Conservation (phyloP, 2,888 invertebrate genomes). For the Calameuta pallipes region DNA sequence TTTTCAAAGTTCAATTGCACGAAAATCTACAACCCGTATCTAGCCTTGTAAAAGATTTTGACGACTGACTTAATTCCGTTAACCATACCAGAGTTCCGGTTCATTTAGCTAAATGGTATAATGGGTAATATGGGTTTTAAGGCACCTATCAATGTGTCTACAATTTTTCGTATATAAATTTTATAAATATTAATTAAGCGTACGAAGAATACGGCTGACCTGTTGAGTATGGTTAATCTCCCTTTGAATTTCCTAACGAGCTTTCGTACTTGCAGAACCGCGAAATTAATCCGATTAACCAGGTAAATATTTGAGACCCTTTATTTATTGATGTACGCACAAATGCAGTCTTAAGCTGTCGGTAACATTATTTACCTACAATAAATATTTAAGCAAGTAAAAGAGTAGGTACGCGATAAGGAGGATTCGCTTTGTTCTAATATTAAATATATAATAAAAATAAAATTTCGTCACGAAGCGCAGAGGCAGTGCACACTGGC, state of each 20-base stretch:
- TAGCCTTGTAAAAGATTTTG: conserved; percentile 16
- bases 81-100: neutral
- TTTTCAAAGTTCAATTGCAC: neutral
- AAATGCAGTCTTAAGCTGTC: neutral
- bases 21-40: neutral
- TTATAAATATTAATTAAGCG: neutral
- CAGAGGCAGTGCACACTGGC: neutral
- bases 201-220: neutral
- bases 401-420: neutral
- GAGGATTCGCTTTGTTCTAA: neutral
- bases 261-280: neutral
- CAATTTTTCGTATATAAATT: neutral
- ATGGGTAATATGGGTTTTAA: neutral
- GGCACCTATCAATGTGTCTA: neutral
- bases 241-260: neutral
- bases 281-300: conserved; percentile 31
- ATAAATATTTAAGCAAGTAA: neutral
- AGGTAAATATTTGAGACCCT: conserved; percentile 26
- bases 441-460: neutral
- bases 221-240: neutral
- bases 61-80: conserved; percentile 23
- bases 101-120: neutral
- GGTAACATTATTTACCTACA: neutral
- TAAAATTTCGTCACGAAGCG: neutral
- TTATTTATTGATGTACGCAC: neutral